These are phyloP conservation scores for Leptobrachium ailaonicum DNA, from an alignment of 2,113 vertebrate genomes.

Conservation along the genomic window DNA sequence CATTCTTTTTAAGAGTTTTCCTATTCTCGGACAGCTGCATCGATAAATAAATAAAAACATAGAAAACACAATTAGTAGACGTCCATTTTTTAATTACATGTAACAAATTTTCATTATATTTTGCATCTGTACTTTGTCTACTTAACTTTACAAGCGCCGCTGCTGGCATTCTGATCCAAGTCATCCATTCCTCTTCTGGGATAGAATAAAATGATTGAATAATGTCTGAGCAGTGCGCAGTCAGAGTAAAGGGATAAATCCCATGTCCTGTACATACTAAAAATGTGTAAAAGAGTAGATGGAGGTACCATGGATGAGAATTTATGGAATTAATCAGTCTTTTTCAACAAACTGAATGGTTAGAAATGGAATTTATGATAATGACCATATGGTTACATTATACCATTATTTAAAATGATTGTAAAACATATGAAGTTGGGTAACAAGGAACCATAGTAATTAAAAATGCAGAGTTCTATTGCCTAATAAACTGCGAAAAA, in stretches of 20 bases:
- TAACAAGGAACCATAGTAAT: too few species aligned
- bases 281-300: conserved; percentile 18
- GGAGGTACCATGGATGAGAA: conserved; percentile 42
- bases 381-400: not conserved
- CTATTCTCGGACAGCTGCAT: conserved; percentile 30
- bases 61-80: not conserved
- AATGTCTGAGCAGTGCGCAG: not conserved
- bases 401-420: too few species aligned
- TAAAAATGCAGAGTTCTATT: too few species aligned
- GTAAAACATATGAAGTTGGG: too few species aligned
- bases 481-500: too few species aligned
- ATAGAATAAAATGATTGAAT: conserved; percentile 19
- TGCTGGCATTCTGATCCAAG: conserved; percentile 41
- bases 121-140: not conserved
- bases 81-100: not conserved
- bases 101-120: not conserved
- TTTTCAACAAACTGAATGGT: not conserved
- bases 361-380: not conserved
- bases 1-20: conserved; percentile 28
- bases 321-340: conserved; percentile 1
- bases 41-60: not conserved
- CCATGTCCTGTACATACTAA: not conserved
- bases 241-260: conserved; percentile 1
- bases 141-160: conserved; percentile 24
- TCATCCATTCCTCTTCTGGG: conserved; percentile 38